These are phyloP conservation scores for Mormyrus lacerda DNA, from an alignment of 2,113 vertebrate species.

Conservation along the genomic window DNA sequence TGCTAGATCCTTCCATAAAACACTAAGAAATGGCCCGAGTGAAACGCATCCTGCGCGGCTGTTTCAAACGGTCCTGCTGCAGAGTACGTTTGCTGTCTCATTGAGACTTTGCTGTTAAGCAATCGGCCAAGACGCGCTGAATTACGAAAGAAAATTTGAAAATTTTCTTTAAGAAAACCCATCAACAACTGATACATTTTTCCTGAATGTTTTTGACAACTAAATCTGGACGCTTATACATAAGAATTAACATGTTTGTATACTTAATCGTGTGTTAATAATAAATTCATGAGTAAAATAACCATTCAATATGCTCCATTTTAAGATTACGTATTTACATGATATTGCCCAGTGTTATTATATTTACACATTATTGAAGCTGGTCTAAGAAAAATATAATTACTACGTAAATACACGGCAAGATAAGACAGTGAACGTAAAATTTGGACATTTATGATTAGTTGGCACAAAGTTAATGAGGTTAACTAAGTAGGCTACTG, in stretches of 20 bases:
- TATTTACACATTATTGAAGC: neutral
- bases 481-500: neutral
- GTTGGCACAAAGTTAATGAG: neutral
- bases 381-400: neutral
- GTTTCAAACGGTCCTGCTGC: neutral
- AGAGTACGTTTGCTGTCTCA: neutral
- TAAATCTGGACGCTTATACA: neutral
- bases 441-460: neutral
- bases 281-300: neutral
- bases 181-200: neutral
- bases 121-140: neutral
- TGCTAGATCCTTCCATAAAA: slow-evolving; percentile 53
- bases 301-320: neutral
- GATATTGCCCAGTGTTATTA: neutral
- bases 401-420: neutral
- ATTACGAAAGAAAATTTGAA: neutral
- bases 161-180: neutral
- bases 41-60: slow-evolving; percentile 40
- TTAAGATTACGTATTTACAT: neutral
- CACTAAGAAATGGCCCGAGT: slow-evolving; percentile 16
- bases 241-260: neutral
- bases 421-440: neutral
- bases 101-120: neutral
- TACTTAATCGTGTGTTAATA: neutral
- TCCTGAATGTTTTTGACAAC: neutral